Conservation (phyloP, 2,113 vertebrate species). For the Actenoides hombroni region DNA sequence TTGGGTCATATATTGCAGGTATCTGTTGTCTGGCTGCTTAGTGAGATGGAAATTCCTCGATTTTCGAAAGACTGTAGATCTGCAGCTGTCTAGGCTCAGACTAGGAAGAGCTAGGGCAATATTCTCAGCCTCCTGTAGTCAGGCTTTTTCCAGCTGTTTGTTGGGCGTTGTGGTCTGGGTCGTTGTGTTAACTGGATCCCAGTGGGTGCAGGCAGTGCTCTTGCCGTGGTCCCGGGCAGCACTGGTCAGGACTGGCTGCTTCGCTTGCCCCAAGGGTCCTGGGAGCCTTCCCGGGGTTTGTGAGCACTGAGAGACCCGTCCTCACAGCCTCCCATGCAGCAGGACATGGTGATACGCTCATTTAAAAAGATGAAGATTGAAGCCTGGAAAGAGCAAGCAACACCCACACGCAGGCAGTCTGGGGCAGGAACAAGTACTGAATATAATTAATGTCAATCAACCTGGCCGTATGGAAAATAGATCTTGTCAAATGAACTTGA, state of each 20-base stretch:
- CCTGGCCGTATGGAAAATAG: conserved; percentile 17
- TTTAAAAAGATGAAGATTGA: neutral
- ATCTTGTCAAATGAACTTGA: conserved; percentile 39
- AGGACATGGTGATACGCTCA: neutral
- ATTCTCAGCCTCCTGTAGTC: neutral
- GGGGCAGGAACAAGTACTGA: conserved; percentile 1
- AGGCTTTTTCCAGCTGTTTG: neutral
- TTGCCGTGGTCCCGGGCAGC: neutral
- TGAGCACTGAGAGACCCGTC: fast-evolving
- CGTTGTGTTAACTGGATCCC: neutral
- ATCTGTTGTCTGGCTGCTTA: neutral
- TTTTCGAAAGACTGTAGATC: neutral
- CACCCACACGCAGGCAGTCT: neutral
- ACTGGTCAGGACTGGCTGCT: neutral
- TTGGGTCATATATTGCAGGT: neutral
- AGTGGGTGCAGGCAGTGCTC: fast-evolving
- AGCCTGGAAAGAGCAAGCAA: conserved; percentile 1
- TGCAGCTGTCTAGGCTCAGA: no score
- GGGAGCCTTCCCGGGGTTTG: fast-evolving
- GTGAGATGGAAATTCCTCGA: no score
- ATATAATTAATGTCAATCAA: conserved; percentile 33
- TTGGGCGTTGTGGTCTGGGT: fast-evolving
- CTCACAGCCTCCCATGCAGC: fast-evolving
- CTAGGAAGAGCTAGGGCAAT: fast-evolving
- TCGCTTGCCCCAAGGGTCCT: neutral